Evolutionary conservation across 2,113 vertebrate genomes (phyloP).

Genomic region (Orientallactaga bullata): DNA sequence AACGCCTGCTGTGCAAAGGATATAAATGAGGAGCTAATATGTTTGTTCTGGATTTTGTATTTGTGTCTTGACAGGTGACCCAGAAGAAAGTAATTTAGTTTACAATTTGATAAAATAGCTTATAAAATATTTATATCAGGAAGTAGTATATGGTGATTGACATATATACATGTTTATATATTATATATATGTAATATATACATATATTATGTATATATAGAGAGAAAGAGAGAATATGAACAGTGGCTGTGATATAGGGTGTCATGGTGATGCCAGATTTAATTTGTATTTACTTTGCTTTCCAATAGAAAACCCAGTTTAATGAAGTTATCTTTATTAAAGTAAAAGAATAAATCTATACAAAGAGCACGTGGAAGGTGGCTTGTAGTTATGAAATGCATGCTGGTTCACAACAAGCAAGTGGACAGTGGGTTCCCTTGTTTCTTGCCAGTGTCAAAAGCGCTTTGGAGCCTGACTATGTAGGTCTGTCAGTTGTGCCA

Average conservation of each 20-base stretch:
- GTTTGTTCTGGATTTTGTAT: neutral
- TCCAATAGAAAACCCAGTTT: neutral
- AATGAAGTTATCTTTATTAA: conserved; percentile 38
- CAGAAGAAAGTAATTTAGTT: conserved; percentile 7
- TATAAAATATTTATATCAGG: neutral
- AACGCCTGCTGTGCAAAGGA: neutral
- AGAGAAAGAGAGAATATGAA: no score
- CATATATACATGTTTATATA: neutral
- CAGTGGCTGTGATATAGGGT: neutral
- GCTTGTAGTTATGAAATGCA: neutral
- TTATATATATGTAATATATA: no score
- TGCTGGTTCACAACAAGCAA: neutral
- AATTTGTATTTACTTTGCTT: conserved; percentile 10
- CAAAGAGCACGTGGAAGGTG: neutral
- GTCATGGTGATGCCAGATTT: neutral
- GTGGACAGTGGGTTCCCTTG: neutral
- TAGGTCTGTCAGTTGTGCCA: neutral
- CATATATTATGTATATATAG: no score
- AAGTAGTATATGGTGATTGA: neutral
- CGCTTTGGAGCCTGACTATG: neutral
- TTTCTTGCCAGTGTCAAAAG: neutral
- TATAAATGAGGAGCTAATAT: neutral
- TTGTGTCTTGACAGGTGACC: neutral
- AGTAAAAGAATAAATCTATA: neutral
- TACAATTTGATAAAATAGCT: conserved; percentile 14